A percentile compares a stretch with the other conserved stretches of the same genome.
Conservation (phyloP, 2,888 invertebrate species). For the Aelia acuminata region DNA sequence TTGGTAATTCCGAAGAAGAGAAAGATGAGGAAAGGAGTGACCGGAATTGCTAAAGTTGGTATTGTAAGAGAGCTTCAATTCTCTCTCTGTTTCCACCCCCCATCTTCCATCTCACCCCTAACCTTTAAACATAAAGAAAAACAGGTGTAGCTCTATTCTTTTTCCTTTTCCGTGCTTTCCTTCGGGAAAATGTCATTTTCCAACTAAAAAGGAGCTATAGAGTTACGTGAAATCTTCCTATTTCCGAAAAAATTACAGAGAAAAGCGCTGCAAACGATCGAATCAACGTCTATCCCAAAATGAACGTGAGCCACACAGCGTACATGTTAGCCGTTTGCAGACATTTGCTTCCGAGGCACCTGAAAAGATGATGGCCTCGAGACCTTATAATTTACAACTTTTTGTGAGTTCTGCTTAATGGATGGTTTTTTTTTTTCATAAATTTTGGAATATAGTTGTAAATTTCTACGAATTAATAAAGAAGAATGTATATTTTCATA, state of each 20-base stretch:
- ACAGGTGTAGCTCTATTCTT: background rate
- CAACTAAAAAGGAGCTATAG: background rate
- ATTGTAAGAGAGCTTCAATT: background rate
- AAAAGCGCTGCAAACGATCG: background rate
- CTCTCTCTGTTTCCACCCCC: no score
- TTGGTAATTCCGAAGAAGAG: background rate
- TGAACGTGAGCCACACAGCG: no score
- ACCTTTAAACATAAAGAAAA: constrained; percentile 1
- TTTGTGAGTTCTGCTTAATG: no score
- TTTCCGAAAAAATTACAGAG: background rate
- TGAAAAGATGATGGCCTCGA: no score
- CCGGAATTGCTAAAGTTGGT: background rate
- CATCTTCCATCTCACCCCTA: no score
- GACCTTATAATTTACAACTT: no score
- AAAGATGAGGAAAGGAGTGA: background rate
- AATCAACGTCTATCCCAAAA: background rate
- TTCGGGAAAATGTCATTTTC: background rate
- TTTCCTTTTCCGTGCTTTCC: background rate
- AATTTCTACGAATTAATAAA: no score
- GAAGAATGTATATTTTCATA: no score
- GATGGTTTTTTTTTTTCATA: no score
- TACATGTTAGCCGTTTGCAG: no score
- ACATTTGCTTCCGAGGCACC: no score
- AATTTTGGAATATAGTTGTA: no score
- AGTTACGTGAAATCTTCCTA: background rate